Base-by-base conservation (phyloP, 2,888 invertebrate species). In the Quadriops clusia region DNA sequence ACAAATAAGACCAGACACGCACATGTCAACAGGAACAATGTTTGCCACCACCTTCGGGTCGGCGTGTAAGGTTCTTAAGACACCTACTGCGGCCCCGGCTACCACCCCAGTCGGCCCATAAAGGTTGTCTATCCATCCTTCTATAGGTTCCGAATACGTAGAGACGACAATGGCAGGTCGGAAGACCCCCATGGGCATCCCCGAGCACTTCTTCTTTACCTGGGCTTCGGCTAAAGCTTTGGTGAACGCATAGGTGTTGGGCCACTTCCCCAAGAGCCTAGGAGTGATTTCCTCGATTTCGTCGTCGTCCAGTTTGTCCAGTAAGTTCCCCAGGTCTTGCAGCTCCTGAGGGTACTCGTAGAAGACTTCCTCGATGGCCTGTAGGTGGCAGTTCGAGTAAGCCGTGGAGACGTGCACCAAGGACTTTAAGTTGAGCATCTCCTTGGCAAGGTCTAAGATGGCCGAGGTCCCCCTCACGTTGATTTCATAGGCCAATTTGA, bases 61-160 rank as follows among this genome's bases (percentile, higher is more conserved):
- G 53, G 81, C 76, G 39, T 80, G 77, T 63, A 89, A 68, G 1
- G 83, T 67, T 20, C 76, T 64, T 18, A 82, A 51, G 2, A 87
- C 70, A 35, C 91, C 91, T 12, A 78, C 77, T 0, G 84, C 82
- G 3, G 77, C 74, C 0, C 79, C 82, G 7, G 78, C 68, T 40
- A 73, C 77, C 23, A 70, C 66, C 1, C 76, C 89, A 4, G 84
- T 86, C 1, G 89, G 85, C 4, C 91, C 91, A 51, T 90, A 91
- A 45, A 85, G 68, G 50, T 89, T 93, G 60, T 91, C 89, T 10
- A 87, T 82, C 89, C 90, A 93, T 1, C 85, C 87, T 41, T 75
- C 63, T 0, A 80, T 59, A 1, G 83, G 83, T 52, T 83, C 82
- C 27, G 69, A 70, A 47, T 79, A 80, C 0, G 81, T 71, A 2